These are phyloP conservation scores for Enteromius argenteus DNA, from an alignment of 2,797 vertebrate species.

Conservation along the genomic window DNA sequence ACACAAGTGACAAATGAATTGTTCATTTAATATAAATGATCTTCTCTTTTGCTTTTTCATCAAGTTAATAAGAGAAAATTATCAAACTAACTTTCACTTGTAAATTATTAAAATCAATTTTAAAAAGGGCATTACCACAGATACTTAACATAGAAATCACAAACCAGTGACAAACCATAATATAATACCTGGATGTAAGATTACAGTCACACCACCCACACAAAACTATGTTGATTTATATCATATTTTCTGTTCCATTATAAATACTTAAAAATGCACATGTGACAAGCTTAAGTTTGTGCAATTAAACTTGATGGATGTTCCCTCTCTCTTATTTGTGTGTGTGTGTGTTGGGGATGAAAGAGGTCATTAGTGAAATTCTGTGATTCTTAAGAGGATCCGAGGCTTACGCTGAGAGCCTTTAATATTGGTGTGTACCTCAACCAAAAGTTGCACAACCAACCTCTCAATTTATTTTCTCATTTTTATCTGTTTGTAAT, in stretches of 20 bases:
- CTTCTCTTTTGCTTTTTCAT: too few relatives aligned
- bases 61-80: neutral
- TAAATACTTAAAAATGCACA: conserved; percentile 8
- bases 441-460: conserved; percentile 23
- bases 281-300: conserved; percentile 21
- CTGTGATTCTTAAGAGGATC: conserved; percentile 40
- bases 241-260: neutral
- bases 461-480: conserved; percentile 3
- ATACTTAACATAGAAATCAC: neutral
- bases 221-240: neutral
- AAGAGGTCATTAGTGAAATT: conserved; percentile 45
- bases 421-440: conserved; percentile 17
- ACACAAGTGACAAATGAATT: neutral
- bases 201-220: neutral
- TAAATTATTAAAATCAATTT: neutral
- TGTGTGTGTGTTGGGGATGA: conserved; percentile 3
- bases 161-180: neutral
- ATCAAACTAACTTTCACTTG: neutral
- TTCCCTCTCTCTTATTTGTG: neutral
- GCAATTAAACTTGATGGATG: conserved; percentile 33
- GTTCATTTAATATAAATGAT: neutral
- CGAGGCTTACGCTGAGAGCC: conserved; percentile 24
- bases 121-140: neutral
- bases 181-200: neutral
- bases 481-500: neutral